Conservation (phyloP, 2,113 vertebrate genomes). For the Notarius quadriscutis region DNA sequence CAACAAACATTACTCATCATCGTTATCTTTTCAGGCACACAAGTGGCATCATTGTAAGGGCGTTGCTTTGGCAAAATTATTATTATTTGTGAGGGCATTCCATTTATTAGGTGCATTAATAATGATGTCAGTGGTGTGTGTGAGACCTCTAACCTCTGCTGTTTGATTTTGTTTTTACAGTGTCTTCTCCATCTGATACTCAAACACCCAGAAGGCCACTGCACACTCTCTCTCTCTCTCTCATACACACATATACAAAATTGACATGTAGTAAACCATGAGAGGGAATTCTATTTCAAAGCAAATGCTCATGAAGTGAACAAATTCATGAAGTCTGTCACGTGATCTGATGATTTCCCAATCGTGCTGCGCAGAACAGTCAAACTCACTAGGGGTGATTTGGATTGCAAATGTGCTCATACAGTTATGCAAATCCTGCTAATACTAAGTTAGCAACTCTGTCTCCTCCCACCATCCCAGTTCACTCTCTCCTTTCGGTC, state of each 20-base stretch:
- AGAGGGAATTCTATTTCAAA: conserved; percentile 39
- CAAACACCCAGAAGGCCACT: conserved; percentile 17
- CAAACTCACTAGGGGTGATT: conserved; percentile 39
- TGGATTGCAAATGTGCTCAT: conserved; percentile 55
- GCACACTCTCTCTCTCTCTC: background rate
- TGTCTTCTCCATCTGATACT: conserved; percentile 33
- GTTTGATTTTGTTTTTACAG: background rate
- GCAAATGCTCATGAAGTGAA: conserved; percentile 47
- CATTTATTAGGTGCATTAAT: background rate
- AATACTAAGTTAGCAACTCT: conserved; percentile 14
- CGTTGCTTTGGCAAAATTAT: too few species aligned
- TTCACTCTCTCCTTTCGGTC: background rate
- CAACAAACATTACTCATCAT: background rate
- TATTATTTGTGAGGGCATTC: background rate
- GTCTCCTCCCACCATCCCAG: background rate
- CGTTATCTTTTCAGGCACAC: background rate
- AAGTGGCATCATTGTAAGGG: background rate
- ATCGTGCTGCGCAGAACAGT: conserved; percentile 24
- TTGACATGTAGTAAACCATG: conserved; percentile 8
- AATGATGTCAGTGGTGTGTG: background rate
- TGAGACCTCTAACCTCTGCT: background rate
- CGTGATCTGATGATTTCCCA: conserved; percentile 42
- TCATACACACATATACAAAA: background rate
- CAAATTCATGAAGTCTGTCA: conserved; percentile 34
- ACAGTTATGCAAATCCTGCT: conserved; percentile 53